A percentile compares a stretch with the other conserved stretches of the same genome.
Evolutionary conservation across 2,797 vertebrate species (phyloP).

Genomic region (Sebastes matsubarae): DNA sequence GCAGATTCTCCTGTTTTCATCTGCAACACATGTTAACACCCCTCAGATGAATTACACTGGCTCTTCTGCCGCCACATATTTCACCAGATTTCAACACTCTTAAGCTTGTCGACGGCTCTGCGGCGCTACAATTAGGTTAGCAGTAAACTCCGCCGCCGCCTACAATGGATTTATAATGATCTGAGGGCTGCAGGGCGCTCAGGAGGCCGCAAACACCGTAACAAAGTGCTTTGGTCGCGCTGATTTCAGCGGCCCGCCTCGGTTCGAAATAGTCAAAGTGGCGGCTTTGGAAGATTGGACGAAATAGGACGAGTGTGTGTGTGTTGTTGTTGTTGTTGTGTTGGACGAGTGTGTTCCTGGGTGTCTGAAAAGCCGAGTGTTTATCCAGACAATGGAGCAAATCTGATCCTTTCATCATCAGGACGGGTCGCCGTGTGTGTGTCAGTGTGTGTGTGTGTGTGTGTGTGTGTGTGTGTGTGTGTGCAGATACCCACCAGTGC

Average conservation of each 20-base stretch:
- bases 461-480: slow-evolving; percentile 23
- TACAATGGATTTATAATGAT: slow-evolving; percentile 55
- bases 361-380: slow-evolving; percentile 63
- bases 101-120: slow-evolving; percentile 30
- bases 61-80: slow-evolving; percentile 28
- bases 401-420: slow-evolving; percentile 78
- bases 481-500: slow-evolving; percentile 38
- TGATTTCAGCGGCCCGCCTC: slow-evolving; percentile 42
- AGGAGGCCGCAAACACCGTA: slow-evolving; percentile 24
- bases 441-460: background rate
- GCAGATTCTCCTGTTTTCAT: slow-evolving; percentile 16
- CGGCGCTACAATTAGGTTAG: slow-evolving; percentile 47
- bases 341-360: slow-evolving; percentile 59
- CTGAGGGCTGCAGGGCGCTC: slow-evolving; percentile 36
- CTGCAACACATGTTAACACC: slow-evolving; percentile 20
- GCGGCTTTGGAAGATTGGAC: slow-evolving; percentile 71
- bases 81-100: slow-evolving; percentile 62
- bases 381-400: slow-evolving; percentile 78
- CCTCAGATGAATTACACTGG: slow-evolving; percentile 20
- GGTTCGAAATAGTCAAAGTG: slow-evolving; percentile 55
- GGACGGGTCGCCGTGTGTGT: slow-evolving; percentile 52
- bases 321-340: slow-evolving; percentile 22
- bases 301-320: slow-evolving; percentile 65
- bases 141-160: slow-evolving; percentile 18
- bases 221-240: slow-evolving; percentile 44